A percentile compares a stretch with the other conserved stretches of the same genome.
Conservation (phyloP, 2,888 invertebrate species). For the Polyploca ridens region DNA sequence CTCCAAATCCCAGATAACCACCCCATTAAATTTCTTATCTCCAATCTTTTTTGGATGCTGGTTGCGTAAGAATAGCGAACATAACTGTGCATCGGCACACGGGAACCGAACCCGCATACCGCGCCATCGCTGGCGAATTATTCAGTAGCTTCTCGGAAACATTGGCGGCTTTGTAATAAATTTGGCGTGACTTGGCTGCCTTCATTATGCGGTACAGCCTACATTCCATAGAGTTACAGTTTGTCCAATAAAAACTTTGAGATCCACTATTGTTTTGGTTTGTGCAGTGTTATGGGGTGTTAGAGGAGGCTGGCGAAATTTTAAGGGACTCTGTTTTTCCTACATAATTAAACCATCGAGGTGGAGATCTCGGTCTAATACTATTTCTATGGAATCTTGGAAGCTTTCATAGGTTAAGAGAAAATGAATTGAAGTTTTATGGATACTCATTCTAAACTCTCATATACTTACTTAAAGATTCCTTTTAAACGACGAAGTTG, state of each 20-base stretch:
- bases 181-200: conserved; percentile 49
- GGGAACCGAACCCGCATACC: conserved; percentile 74
- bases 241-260: conserved; percentile 68
- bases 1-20: conserved; percentile 14
- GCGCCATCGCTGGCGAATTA: conserved; percentile 64
- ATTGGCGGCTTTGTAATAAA: conserved; percentile 70
- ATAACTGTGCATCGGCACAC: conserved; percentile 72
- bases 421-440: too few species aligned
- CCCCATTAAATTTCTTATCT: conserved; percentile 12
- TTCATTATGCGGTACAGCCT: conserved; percentile 81
- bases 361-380: too few species aligned
- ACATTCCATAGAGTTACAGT: conserved; percentile 75
- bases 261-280: conserved; percentile 68
- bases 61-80: conserved; percentile 79
- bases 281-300: conserved; percentile 25
- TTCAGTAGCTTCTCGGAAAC: conserved; percentile 77
- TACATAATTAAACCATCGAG: too few species aligned
- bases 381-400: too few species aligned
- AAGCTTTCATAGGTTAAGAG: too few species aligned
- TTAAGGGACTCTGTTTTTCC: too few species aligned
- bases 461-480: too few species aligned
- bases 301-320: conserved; percentile 22
- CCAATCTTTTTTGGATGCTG: conserved; percentile 16
- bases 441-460: too few species aligned
- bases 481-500: too few species aligned